A percentile compares a stretch with the other conserved stretches of the same genome.
Conservation (phyloP, 2,797 vertebrate species). For the Pitangus sulphuratus region DNA sequence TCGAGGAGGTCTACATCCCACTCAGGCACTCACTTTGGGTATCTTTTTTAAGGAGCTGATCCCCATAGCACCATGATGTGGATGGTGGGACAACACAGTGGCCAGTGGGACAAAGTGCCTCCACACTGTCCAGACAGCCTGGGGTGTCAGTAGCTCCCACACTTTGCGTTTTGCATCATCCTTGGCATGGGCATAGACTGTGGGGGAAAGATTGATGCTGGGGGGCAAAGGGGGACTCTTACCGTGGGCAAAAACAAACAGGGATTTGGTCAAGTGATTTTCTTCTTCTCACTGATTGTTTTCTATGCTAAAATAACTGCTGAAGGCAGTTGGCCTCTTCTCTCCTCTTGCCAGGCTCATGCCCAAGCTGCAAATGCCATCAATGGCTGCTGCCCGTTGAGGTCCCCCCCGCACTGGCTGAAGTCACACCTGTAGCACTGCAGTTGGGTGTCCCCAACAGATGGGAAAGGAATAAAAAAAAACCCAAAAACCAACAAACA, state of each 20-base stretch:
- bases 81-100: background rate
- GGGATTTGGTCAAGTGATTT: background rate
- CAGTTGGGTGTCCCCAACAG: accelerated
- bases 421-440: background rate
- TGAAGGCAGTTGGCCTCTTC: background rate
- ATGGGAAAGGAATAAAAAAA: background rate
- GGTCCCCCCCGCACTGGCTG: accelerated
- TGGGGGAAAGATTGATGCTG: background rate
- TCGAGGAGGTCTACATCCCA: background rate
- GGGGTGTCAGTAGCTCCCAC: background rate
- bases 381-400: background rate
- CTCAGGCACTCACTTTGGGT: background rate
- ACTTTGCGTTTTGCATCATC: accelerated
- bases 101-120: background rate
- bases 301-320: background rate
- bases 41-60: background rate
- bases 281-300: background rate
- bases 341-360: background rate
- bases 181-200: accelerated
- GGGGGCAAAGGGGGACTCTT: background rate
- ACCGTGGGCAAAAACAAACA: background rate
- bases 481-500: no score
- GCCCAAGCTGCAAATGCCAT: background rate
- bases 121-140: background rate
- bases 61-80: accelerated